phyloP scores from a whole-genome alignment of 2,797 vertebrate genomes.

The Cuculus canorus region DNA sequence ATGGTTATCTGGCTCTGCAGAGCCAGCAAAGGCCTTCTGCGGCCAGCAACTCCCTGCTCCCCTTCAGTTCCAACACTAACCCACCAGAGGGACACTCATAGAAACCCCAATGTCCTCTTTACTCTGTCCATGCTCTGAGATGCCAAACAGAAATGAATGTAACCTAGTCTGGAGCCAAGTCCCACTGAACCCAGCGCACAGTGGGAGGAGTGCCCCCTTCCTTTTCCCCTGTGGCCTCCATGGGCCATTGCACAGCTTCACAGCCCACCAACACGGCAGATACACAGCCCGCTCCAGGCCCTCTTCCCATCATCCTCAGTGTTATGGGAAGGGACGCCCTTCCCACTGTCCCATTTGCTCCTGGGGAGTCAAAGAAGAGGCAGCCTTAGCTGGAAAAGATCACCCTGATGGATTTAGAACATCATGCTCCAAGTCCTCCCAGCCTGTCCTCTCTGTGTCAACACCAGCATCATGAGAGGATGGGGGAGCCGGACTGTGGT shows the following conservation, averaged over 20 bases:
- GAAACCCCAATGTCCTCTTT: not conserved
- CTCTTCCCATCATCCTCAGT: not conserved
- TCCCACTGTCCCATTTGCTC: not conserved
- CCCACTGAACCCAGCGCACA: not conserved
- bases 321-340: not conserved
- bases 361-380: not conserved
- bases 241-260: not conserved
- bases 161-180: not conserved
- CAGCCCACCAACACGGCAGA: not conserved
- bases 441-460: not conserved
- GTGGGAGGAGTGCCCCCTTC: not conserved
- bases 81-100: not conserved
- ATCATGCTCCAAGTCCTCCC: conserved; percentile 43
- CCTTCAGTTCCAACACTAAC: not conserved
- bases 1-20: not conserved
- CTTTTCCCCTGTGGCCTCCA: not conserved
- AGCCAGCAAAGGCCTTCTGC: not conserved
- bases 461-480: not conserved
- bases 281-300: not conserved
- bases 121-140: not conserved
- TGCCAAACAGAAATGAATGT: not conserved
- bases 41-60: not conserved
- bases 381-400: conserved; percentile 78
- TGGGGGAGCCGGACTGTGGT: accelerated
- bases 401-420: conserved; percentile 76